These are phyloP conservation scores for Hormiphora californensis DNA, from an alignment of 37 sponge, comb jelly and placozoan genomes.

Conservation along the genomic window DNA sequence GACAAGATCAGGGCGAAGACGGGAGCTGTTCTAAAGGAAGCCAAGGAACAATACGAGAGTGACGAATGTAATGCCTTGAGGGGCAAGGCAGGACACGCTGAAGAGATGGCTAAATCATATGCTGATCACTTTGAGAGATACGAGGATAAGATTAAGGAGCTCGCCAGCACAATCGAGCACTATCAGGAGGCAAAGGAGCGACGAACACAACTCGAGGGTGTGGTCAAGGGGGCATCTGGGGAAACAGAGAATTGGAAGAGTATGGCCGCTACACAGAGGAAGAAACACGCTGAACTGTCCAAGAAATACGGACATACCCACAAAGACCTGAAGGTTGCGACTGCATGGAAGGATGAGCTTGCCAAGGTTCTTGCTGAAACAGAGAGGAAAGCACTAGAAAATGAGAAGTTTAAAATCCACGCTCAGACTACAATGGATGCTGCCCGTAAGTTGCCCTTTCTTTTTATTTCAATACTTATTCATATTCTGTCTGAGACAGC, in stretches of 20 bases:
- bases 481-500: no score
- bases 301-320: not conserved
- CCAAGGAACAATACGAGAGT: not conserved
- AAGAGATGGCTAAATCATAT: not conserved
- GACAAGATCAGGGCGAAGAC: not conserved
- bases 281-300: not conserved
- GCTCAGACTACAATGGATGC: not conserved
- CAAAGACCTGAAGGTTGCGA: not conserved
- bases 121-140: not conserved
- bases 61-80: not conserved
- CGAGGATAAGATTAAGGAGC: not conserved
- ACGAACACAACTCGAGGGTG: not conserved
- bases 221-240: not conserved
- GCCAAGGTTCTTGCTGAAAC: not conserved
- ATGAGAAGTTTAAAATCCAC: constrained; percentile 9
- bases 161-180: not conserved
- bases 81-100: not conserved
- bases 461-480: no score
- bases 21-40: not conserved
- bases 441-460: not conserved
- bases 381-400: constrained; percentile 1
- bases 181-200: not conserved
- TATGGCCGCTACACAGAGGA: constrained; percentile 6
- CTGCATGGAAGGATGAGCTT: not conserved
- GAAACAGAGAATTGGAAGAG: constrained; percentile 6